A percentile compares a stretch with the other conserved stretches of the same genome.
phyloP scores from a whole-genome alignment of 92 coral and sea anemone genomes.

The Scolanthus callimorphus region DNA sequence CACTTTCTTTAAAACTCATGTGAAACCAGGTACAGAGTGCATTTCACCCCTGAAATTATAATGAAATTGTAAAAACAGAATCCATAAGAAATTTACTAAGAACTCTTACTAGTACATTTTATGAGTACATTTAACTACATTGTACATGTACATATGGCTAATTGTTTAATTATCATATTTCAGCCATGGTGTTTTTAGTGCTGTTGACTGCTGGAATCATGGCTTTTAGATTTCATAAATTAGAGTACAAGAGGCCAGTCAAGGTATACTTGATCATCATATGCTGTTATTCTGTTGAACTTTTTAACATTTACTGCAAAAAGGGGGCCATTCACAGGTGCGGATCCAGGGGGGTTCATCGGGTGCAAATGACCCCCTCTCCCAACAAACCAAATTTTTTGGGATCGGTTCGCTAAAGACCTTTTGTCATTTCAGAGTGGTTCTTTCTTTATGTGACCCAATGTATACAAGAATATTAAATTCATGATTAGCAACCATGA shows the following conservation, averaged over 20 bases:
- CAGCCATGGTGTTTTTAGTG: conserved; percentile 65
- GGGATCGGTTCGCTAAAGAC: too few species aligned
- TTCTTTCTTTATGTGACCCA: too few species aligned
- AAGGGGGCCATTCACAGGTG: background rate
- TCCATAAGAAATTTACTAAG: too few species aligned
- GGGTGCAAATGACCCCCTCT: background rate
- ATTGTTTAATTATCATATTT: too few species aligned
- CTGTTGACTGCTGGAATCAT: conserved; percentile 52
- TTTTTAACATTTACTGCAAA: background rate
- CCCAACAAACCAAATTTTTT: background rate
- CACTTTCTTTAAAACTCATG: conserved; percentile 84
- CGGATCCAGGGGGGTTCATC: too few species aligned
- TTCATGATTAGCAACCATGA: too few species aligned
- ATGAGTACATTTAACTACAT: background rate
- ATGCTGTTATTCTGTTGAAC: background rate
- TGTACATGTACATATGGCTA: too few species aligned
- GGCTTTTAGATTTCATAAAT: conserved; percentile 58
- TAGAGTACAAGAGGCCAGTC: conserved; percentile 63
- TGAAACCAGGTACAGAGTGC: conserved; percentile 73
- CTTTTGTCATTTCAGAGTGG: too few species aligned
- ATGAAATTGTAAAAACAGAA: background rate
- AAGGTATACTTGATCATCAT: conserved; percentile 55
- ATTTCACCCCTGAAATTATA: too few species aligned
- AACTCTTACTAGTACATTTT: background rate
- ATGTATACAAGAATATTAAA: too few species aligned